Conservation (phyloP, 2,113 vertebrate genomes). For the Rhadina sibilatrix region DNA sequence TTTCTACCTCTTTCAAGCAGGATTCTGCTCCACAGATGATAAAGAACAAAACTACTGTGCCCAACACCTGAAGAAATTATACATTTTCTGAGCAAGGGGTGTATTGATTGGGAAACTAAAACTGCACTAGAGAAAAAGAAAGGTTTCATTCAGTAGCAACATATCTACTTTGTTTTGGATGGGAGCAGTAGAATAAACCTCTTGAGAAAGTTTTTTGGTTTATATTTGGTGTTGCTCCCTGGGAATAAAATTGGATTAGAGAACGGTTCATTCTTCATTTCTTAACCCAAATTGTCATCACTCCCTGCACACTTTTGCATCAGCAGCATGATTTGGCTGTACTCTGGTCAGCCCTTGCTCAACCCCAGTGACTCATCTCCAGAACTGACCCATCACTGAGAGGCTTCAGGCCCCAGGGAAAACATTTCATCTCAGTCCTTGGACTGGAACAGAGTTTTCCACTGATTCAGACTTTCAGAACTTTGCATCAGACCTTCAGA, state of each 20-base stretch:
- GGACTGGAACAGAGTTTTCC: background rate
- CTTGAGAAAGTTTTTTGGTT: constrained; percentile 28
- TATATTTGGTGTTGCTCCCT: constrained; percentile 44
- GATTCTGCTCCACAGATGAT: background rate
- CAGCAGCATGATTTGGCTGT: background rate
- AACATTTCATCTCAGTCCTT: background rate
- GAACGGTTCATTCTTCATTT: constrained; percentile 19
- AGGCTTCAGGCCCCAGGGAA: background rate
- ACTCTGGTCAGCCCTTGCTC: constrained; percentile 29
- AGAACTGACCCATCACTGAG: constrained; percentile 35
- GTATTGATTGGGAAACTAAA: background rate
- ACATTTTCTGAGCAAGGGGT: background rate
- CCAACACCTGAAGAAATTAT: background rate
- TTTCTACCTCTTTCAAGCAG: background rate
- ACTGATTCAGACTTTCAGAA: background rate
- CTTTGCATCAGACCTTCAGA: background rate
- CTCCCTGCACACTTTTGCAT: background rate
- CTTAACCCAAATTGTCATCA: constrained; percentile 35
- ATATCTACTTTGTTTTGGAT: background rate
- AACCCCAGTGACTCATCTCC: constrained; percentile 40
- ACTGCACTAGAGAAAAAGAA: background rate
- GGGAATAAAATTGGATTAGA: background rate
- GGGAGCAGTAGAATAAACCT: background rate
- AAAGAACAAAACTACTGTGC: background rate
- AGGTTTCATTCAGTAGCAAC: background rate